Evolutionary conservation across 2,888 invertebrate species (phyloP), one percentile per base, ranked within the genome.

Genomic region (Chrysotoxum bicinctum): DNA sequence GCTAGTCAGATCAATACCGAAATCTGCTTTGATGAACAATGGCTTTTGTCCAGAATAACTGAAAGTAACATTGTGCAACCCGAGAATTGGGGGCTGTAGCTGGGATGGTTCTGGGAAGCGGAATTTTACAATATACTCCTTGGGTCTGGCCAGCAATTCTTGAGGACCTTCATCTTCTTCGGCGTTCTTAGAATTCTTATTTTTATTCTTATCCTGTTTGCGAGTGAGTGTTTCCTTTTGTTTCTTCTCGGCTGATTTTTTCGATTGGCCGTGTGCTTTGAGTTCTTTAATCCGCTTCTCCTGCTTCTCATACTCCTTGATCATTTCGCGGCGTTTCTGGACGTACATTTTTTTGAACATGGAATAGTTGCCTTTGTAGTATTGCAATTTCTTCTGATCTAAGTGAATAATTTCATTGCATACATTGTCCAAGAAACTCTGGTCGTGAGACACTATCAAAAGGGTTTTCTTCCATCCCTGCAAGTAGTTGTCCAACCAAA

Each of bases 401-500:
- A 99, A 93, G 91, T 99, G 99, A 85, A 99, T 97, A 87, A 99
- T 97, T 93, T 99, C 99, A 76, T 99, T 99, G 92, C 99, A 99
- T 4, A 99, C 99, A 90, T 99, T 99, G 92, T 99, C 99, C 89
- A 99, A 95, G 93, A 99, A 99, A 88, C 98, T 98, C 93, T 99
- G 99, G 94, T 99, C 99, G 95, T 99, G 99, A 89, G 99, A 99
- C 12, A 99, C 99, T 79, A 99, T 97, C 35, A 99, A 93, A 3
- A 99, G 93, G 0, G 99, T 99, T 91, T 99, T 99, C 92, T 99
- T 99, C 99, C 99, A 99, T 3, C 95, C 95, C 93, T 99, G 99
- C 23, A 99, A 93, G 91, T 99, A 99, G 91, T 99, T 99, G 91
- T 99, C 99, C 75, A 99, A 94, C 99, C 99, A 99, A 94, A 99